Evolutionary conservation across 2,113 vertebrate genomes (phyloP), one percentile per base, ranked within the genome.

Genomic region (Sylvietta virens): DNA sequence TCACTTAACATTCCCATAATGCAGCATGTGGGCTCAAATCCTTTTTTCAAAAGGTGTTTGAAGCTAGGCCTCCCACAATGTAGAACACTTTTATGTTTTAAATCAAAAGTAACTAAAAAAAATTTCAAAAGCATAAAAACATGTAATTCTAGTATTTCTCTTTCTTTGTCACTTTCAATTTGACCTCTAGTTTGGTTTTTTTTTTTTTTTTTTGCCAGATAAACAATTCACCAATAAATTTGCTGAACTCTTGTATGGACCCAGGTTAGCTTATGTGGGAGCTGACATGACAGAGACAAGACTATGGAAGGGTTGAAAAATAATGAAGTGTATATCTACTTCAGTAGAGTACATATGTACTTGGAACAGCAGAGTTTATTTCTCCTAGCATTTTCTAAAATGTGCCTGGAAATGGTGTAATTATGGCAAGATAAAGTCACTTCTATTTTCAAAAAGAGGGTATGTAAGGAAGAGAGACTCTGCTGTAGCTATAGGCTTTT

Each of bases 51-150:
- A 94, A 47, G 30, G 24, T 33, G 19, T 71, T 92, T 89, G 65
- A 92, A 89, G 61, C 39, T 57, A 51, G 60, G 56, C 92, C 88
- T 95, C 95, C 84, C 61, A 85, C 88, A 56, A 81, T 17, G 37
- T 56, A 33, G 61, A 86, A 77, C 6, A 26, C 39, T 70, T 84
- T 47, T 5, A 77, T 67, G 79, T 82, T 94, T 87, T 77, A 91
- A 62, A 89, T 81, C 56, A 56, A 58, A 96, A 79, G n/a, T 69
- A 31, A 62, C 40, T 53, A 73, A 74, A 90, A 92, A 88, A 92
- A 84, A 19, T 37, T 84, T 84, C 60, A 89, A 65, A 61, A 76
- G 31, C 66, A 82, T 42, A 80, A 61, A 90, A 57, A 1, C 14
- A 60, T 24, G 12, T 30, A 67, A 62, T 71, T 40, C 22, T 40